Percentiles rank a stretch among this genome's conserved stretches.
phyloP scores from a whole-genome alignment of 2,888 invertebrate genomes.

The Liodrosophila aerea region DNA sequence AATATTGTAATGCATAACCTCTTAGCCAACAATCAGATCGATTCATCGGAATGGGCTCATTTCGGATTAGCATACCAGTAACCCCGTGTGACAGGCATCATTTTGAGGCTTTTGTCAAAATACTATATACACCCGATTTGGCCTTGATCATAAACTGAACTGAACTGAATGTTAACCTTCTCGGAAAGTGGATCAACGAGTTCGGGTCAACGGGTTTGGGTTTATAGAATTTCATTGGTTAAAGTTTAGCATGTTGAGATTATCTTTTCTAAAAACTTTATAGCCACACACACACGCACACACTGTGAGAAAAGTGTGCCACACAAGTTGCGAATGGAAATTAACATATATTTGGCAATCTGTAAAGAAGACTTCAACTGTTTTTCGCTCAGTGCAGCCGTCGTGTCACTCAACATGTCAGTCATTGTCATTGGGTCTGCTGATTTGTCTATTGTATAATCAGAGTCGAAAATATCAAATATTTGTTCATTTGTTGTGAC shows the following conservation, averaged over 20 bases:
- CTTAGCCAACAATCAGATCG: constrained; percentile 2
- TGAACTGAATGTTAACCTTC: constrained; percentile 35
- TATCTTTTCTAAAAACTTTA: constrained; percentile 7
- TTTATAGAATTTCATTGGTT: constrained; percentile 37
- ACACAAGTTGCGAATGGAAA: background rate
- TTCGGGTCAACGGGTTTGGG: constrained; percentile 59
- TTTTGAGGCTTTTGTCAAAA: constrained; percentile 39
- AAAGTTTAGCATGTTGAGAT: constrained; percentile 16
- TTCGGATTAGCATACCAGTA: constrained; percentile 36
- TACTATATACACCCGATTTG: constrained; percentile 9
- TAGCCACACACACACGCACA: too few species aligned
- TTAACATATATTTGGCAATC: background rate
- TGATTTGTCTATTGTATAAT: constrained; percentile 49
- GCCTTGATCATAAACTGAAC: constrained; percentile 30
- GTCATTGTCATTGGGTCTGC: constrained; percentile 25
- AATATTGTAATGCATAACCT: constrained; percentile 12
- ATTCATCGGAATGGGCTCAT: constrained; percentile 7
- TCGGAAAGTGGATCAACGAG: constrained; percentile 49
- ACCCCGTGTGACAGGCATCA: constrained; percentile 23
- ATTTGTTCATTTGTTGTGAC: constrained; percentile 48
- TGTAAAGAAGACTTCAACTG: background rate
- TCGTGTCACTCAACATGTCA: constrained; percentile 9
- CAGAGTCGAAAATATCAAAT: constrained; percentile 42
- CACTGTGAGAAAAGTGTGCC: background rate
- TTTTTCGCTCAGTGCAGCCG: constrained; percentile 35